Conservation (phyloP, 2,113 vertebrate genomes). For the Pseudonaja textilis region DNA sequence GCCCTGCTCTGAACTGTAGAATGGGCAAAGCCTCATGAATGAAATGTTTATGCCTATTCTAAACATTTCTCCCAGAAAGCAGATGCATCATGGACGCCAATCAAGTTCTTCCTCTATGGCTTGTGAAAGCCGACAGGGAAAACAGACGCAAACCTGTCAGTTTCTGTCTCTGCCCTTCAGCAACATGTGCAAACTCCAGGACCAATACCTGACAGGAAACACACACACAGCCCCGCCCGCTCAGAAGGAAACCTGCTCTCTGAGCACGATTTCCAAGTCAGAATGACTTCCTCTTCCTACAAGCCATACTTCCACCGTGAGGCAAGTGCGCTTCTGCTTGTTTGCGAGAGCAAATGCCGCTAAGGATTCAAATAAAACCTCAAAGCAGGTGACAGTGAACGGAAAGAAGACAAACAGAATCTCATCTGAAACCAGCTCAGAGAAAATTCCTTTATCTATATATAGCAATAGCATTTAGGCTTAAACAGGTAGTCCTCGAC, state of each 20-base stretch:
- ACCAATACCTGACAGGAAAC: background rate
- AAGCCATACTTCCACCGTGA: background rate
- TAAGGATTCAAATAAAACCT: background rate
- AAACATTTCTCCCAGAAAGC: background rate
- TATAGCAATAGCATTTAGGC: no score
- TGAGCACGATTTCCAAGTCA: background rate
- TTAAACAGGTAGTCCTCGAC: no score
- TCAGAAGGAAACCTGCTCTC: background rate
- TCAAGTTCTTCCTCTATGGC: constrained; percentile 8
- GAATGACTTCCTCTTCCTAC: background rate
- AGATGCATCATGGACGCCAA: background rate
- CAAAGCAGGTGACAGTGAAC: no score
- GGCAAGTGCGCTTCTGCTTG: background rate
- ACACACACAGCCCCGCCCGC: background rate
- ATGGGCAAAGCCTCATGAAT: background rate
- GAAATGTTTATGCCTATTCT: background rate
- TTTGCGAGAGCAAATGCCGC: background rate
- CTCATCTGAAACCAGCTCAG: background rate
- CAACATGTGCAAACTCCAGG: background rate
- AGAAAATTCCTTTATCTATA: no score
- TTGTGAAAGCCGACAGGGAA: background rate
- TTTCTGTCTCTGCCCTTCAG: background rate
- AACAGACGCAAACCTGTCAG: background rate
- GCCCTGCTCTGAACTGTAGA: background rate
- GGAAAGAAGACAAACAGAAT: background rate